Base-by-base conservation (phyloP, 2,113 vertebrate species). In the Protobothrops flavoviridis region DNA sequence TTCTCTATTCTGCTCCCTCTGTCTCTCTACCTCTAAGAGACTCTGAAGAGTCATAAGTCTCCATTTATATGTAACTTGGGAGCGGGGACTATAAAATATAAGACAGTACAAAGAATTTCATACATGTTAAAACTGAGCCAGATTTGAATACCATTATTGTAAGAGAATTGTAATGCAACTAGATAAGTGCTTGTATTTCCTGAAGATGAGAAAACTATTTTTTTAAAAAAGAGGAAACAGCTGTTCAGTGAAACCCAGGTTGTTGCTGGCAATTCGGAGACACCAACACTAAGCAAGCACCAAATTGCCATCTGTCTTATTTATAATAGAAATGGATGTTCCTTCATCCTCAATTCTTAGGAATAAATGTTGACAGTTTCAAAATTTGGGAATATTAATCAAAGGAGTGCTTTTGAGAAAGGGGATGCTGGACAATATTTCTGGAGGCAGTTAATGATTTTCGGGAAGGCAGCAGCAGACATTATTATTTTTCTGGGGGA, bases 211-310 rank as follows among this genome's bases (percentile, higher is more conserved):
- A 90, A 56, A 45, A 20, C 24, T 55, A 53, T 45, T 85, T 50
- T 90, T 89, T 45, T 69, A 69, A 87, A 87, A 87, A 20, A 91
- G 43, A 53, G 45, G 81, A 88, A 87, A 85, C 93, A 93, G 90
- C 61, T 91, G 93, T 88, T 56, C 85, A 52, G 39, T 39, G 64
- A 57, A 85, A 52, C 86, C 45, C 12, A 89, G 61, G 61, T 43
- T 48, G 87, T 87, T 69, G 89, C 89, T 90, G 21, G 52, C 61
- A 87, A 92, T 91, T 52, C 74, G 85, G 50, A 50, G n/a, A 91
- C 91, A 48, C 91, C 85, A 45, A 29, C 17, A 26, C 59, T 64
- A 94, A 92, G 48, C 52, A 88, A 64, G 50, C 61, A 74, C 50
- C 45, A 88, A 57, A 91, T 57, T 59, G 43, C 85, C 89, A 81